Evolutionary conservation across 2,888 invertebrate genomes (phyloP), one percentile per base, ranked within the genome.

Genomic region (Baronia brevicornis): DNA sequence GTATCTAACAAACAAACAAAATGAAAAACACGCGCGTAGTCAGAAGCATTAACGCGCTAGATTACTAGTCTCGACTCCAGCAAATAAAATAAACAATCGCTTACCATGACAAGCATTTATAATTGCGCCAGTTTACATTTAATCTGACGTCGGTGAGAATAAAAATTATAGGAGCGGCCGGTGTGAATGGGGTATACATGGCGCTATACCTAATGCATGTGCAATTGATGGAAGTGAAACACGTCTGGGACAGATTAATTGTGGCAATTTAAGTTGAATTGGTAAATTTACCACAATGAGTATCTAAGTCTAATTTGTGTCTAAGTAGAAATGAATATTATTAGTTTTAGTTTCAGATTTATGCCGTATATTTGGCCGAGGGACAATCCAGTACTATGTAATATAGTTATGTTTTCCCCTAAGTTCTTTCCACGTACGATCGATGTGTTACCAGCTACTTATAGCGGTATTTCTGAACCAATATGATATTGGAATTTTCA

Each of bases 221-320:
- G 62, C 69, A 73, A 77, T 72, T 67, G 68, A 68, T 68, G 64
- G 59, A 64, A 68, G 60, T 63, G 60, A 67, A 73, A 66, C 63
- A 59, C 60, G 52, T 58, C 57, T 45, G 60, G 55, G 67, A 66
- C 68, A 62, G 63, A 58, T 57, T 60, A 59, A 63, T 64, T 52
- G 60, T 57, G 59, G 64, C 67, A 71, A 75, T 73, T 68, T 65
- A 4, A n/a, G 15, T 25, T n/a, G 12, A 15, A 18, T 11, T 14
- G 26, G 8, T 32, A 26, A 25, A 25, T 4, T 20, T 2, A 18
- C 24, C 13, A 25, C 18, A 6, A 25, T 19, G 24, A 13, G 9
- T 9, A 15, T 8, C 25, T n/a, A n/a, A n/a, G 15, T 15, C 14
- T 25, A 25, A 24, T 25, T 15, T n/a, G n/a, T n/a, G n/a, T n/a